Base-by-base conservation (phyloP, 1,140 invertebrate genomes). In the Drosophila nannoptera region DNA sequence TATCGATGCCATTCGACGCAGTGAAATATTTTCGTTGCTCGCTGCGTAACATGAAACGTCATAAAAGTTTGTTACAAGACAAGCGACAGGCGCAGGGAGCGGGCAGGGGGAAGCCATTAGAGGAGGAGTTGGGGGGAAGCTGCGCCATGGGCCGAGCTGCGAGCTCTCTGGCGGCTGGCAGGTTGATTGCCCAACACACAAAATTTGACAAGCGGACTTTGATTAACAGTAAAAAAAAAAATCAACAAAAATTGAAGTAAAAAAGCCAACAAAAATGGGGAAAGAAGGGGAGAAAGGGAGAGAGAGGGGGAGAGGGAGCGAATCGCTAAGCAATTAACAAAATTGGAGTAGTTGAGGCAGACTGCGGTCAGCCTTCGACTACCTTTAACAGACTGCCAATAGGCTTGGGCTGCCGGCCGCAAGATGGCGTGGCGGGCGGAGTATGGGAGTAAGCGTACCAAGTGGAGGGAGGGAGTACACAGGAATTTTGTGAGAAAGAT, bases 41-140 rank as follows among this genome's bases (percentile, higher is more conserved):
- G 35, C 4, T 69, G 64, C 77, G 78, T 82, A 82, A 83, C 55
- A 76, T 64, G 73, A 83, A 78, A 84, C 78, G 80, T 83, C 78
- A 84, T 83, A 78, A 83, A 83, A 43, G 78, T 69, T 58, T 69
- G 56, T 69, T 60, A 75, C 60, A 77, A 67, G 67, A 52, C 66
- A 60, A 65, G 58, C 55, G 63, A 55, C 60, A 68, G 16, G 48
- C 62, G 40, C 49, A 46, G 38, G 14, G 8, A 48, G 35, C 22
- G 36, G 33, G 7, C 2, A 2, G n/a, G n/a, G 4, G 12, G 2
- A 11, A 40, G 29, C 7, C 2, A 16, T 14, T 9, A 14, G 12
- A 2, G 14, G 32, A 11, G 11, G n/a, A 16, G 5, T 6, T 6
- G 16, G 9, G 16, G 9, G 36, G 54, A 45, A 35, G 29, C n/a